A percentile compares a stretch with the other conserved stretches of the same genome.
Conservation (phyloP, 2,797 vertebrate species). For the Cossypha polioptera region DNA sequence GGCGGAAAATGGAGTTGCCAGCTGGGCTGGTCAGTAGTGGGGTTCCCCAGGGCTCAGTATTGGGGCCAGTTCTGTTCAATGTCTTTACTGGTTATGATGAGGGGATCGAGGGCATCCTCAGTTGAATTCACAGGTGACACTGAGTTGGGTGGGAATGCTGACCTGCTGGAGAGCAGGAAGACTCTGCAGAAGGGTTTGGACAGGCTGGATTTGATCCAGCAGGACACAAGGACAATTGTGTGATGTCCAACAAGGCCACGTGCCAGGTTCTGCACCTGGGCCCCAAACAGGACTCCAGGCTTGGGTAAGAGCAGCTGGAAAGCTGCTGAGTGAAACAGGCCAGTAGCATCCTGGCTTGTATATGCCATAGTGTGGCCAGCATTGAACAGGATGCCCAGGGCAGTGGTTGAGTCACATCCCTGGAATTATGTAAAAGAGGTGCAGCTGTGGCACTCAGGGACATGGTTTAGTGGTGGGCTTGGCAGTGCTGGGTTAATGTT, state of each 20-base stretch:
- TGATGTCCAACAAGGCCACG: not conserved
- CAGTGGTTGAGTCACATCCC: not conserved
- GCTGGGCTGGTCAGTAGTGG: not conserved
- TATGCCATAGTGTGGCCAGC: not conserved
- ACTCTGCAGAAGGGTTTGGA: not conserved
- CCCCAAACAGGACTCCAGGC: not conserved
- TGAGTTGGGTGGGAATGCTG: not conserved
- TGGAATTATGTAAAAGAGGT: not conserved
- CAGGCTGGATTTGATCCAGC: not conserved
- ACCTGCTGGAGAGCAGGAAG: not conserved
- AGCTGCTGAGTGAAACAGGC: not conserved
- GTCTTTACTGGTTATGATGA: not conserved
- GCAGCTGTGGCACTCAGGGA: not conserved
- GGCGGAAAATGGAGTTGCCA: not conserved
- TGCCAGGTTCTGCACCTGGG: not conserved
- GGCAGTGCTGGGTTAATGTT: not conserved
- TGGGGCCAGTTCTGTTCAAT: not conserved
- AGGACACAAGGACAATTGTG: not conserved
- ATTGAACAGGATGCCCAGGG: not conserved
- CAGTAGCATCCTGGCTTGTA: not conserved
- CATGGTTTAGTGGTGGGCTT: not conserved
- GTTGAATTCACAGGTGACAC: not conserved
- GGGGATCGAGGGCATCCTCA: rapidly evolving
- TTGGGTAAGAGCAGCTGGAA: not conserved
- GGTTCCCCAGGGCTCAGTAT: not conserved